Percentiles rank a stretch among this genome's conserved stretches.
Conservation (phyloP, 2,113 vertebrate genomes). For the Microcebus jonahi region DNA sequence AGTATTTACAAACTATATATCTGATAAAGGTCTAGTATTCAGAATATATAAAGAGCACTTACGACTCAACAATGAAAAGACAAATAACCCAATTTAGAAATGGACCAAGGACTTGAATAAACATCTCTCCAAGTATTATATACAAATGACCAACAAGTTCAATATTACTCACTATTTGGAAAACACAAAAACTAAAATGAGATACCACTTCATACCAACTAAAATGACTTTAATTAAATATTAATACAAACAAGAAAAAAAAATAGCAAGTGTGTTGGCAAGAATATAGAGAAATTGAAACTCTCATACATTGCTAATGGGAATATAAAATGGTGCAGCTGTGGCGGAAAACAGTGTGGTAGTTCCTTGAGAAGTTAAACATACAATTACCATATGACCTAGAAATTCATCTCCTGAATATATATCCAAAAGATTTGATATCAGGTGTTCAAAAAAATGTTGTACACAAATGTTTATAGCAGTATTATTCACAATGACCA, state of each 20-base stretch:
- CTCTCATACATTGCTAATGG: neutral
- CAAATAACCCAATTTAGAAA: neutral
- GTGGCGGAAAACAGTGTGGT: neutral
- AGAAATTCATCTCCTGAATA: neutral
- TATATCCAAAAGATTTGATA: neutral
- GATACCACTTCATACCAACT: neutral
- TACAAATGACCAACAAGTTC: neutral
- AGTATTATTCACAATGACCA: neutral
- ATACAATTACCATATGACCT: neutral
- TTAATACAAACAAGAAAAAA: neutral
- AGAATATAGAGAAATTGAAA: neutral
- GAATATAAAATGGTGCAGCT: neutral
- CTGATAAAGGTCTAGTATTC: neutral
- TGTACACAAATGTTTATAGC: neutral
- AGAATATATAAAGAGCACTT: conserved; percentile 1
- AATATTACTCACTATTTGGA: neutral
- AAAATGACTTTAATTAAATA: neutral
- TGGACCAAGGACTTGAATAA: neutral
- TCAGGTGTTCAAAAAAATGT: neutral
- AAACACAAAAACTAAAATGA: neutral
- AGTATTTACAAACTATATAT: neutral
- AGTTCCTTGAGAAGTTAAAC: neutral
- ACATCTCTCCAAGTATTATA: neutral
- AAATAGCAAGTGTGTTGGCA: neutral
- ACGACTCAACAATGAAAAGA: neutral